phyloP scores from a whole-genome alignment of 2,888 invertebrate species.

The Platerodrilus igneus region DNA sequence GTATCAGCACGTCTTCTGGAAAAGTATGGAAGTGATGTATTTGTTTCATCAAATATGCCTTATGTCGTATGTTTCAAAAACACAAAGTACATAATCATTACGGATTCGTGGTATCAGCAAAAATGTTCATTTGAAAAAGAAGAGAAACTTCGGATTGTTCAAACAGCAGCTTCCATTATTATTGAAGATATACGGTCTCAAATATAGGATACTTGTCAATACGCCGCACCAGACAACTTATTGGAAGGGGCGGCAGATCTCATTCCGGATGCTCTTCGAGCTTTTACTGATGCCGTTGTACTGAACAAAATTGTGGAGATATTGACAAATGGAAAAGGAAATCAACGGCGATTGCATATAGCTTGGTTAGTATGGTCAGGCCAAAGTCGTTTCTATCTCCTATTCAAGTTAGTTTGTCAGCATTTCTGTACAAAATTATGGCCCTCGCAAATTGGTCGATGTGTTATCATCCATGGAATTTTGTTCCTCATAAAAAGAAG shows the following conservation, averaged over 20 bases:
- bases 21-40: not conserved
- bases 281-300: not conserved
- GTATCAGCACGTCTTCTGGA: not conserved
- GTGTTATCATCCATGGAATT: too few relatives aligned
- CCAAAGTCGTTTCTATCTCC: not conserved
- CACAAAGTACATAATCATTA: too few relatives aligned
- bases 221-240: not conserved
- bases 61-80: slow-evolving; percentile 1
- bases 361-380: not conserved
- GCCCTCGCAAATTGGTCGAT: not conserved
- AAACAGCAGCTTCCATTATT: not conserved
- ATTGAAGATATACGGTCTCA: too few relatives aligned
- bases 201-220: too few relatives aligned
- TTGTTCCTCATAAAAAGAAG: too few relatives aligned
- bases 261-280: not conserved
- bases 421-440: too few relatives aligned
- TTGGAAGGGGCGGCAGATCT: not conserved
- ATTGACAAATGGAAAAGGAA: not conserved
- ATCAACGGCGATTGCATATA: not conserved
- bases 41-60: too few relatives aligned
- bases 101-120: not conserved
- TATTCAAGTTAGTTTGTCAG: not conserved
- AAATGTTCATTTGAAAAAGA: not conserved
- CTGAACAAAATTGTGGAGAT: not conserved
- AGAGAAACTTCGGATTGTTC: not conserved